Percentiles rank a stretch among this genome's conserved stretches.
Evolutionary conservation across 2,888 invertebrate species (phyloP).

Genomic region (Alviniconcha strummeri): DNA sequence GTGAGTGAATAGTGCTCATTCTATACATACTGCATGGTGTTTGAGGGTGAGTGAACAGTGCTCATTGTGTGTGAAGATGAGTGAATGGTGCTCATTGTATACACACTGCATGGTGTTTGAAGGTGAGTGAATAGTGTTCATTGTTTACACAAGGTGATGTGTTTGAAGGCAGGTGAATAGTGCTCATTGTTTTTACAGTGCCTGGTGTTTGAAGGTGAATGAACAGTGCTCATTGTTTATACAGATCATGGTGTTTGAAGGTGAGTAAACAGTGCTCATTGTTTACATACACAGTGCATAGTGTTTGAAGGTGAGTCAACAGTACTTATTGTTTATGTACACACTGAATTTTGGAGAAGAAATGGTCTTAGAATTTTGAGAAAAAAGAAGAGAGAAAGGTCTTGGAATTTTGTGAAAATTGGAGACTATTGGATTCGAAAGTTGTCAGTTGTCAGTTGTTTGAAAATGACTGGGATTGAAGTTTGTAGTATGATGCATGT

Average conservation of each 20-base stretch:
- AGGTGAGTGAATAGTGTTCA: slow-evolving; percentile 77
- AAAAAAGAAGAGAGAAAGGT: no score
- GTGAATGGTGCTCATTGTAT: not conserved
- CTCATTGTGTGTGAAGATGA: not conserved
- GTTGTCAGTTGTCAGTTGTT: no score
- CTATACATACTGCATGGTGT: slow-evolving; percentile 75
- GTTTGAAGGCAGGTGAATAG: not conserved
- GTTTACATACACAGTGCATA: no score
- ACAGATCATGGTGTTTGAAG: not conserved
- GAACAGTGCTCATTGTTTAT: not conserved
- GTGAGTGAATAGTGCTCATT: not conserved
- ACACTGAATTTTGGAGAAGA: no score
- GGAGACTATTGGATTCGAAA: no score
- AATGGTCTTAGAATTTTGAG: no score
- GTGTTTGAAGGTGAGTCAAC: slow-evolving; percentile 88
- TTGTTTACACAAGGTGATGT: not conserved
- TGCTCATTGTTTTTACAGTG: not conserved
- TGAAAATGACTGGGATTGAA: no score
- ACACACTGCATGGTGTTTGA: slow-evolving; percentile 82
- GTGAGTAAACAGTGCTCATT: no score
- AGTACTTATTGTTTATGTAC: not conserved
- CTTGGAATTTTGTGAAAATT: no score
- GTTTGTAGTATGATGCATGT: not conserved
- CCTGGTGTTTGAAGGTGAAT: slow-evolving; percentile 87
- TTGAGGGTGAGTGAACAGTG: slow-evolving; percentile 83